Evolutionary conservation across 2,113 vertebrate species (phyloP).

Genomic region (Dipodomys merriami): DNA sequence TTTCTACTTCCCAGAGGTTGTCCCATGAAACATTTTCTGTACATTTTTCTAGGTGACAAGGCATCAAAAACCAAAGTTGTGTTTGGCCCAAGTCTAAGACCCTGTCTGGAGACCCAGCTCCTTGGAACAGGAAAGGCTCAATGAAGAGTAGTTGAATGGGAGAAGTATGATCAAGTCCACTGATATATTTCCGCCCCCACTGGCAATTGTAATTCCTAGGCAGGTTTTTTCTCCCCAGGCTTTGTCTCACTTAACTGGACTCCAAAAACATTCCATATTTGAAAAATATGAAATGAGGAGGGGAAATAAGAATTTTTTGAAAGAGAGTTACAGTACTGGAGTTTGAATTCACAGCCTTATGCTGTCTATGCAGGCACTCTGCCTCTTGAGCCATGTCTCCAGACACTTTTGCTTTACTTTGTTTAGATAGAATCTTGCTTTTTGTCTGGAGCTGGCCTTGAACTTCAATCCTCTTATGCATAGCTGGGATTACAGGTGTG

Average conservation of each 20-base stretch:
- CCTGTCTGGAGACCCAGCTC: too few relatives aligned
- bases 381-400: background rate
- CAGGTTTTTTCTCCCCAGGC: conserved; percentile 9
- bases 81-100: background rate
- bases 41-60: background rate
- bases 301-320: too few relatives aligned
- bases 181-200: background rate
- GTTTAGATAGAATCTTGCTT: too few relatives aligned
- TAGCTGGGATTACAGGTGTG: too few relatives aligned
- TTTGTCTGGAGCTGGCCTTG: too few relatives aligned
- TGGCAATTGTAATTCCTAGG: background rate
- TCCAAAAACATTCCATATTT: too few relatives aligned
- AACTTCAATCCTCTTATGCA: too few relatives aligned
- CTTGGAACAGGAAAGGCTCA: background rate
- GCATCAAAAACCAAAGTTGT: background rate
- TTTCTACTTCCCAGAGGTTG: background rate
- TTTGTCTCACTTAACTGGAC: background rate
- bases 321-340: too few relatives aligned
- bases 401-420: too few relatives aligned
- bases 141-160: background rate
- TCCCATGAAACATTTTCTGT: background rate
- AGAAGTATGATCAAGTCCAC: background rate
- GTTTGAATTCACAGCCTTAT: background rate
- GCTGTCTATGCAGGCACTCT: background rate
- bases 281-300: too few relatives aligned